A percentile compares a stretch with the other conserved stretches of the same genome.
Conservation (phyloP, 1,140 invertebrate genomes). For the Dendrolimus punctatus region DNA sequence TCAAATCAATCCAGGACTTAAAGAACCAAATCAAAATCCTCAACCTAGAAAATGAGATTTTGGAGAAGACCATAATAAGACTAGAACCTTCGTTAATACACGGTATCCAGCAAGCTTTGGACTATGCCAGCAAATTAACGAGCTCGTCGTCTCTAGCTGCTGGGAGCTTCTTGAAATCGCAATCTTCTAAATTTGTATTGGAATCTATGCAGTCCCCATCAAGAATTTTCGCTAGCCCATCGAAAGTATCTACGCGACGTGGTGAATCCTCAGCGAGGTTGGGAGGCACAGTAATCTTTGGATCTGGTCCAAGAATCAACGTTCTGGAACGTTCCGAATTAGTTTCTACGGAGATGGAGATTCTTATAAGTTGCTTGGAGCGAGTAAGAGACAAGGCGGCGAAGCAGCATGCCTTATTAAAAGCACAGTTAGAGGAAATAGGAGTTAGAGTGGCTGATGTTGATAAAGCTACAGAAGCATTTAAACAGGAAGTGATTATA, state of each 20-base stretch:
- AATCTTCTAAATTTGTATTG: conserved; percentile 38
- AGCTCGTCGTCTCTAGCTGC: conserved; percentile 34
- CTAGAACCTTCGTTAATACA: conserved; percentile 51
- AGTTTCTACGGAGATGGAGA: conserved; percentile 60
- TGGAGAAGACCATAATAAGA: conserved; percentile 54
- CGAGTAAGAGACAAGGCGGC: conserved; percentile 29
- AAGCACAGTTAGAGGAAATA: conserved; percentile 68
- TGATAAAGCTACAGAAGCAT: conserved; percentile 42
- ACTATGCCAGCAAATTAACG: conserved; percentile 48
- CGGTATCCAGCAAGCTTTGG: conserved; percentile 54
- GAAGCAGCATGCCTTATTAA: conserved; percentile 48
- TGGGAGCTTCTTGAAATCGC: conserved; percentile 45
- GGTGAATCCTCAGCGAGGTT: conserved; percentile 49
- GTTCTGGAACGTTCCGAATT: conserved; percentile 62
- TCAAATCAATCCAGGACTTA: conserved; percentile 45
- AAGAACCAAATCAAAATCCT: conserved; percentile 46
- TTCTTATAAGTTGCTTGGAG: conserved; percentile 43
- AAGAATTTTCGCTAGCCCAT: conserved; percentile 44
- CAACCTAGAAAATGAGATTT: conserved; percentile 54
- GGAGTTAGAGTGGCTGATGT: conserved; percentile 55
- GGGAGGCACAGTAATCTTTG: conserved; percentile 41
- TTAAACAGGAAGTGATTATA: conserved; percentile 57
- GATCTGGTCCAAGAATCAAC: conserved; percentile 47
- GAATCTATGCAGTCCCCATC: conserved; percentile 44
- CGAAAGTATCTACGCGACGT: conserved; percentile 38